phyloP scores from a whole-genome alignment of 1,140 invertebrate genomes.

The Andricus grossulariae region DNA sequence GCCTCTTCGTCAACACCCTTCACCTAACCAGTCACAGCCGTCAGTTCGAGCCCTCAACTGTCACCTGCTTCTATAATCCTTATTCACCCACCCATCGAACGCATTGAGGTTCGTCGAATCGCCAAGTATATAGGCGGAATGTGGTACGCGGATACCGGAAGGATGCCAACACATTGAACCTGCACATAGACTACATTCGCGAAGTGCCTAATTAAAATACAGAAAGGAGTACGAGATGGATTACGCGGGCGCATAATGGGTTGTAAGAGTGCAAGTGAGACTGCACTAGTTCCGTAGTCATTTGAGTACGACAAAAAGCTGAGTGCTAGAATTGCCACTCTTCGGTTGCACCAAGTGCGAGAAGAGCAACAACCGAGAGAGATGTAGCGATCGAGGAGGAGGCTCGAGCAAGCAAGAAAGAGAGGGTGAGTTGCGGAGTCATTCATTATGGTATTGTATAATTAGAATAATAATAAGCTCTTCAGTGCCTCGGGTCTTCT shows the following conservation, averaged over 20 bases:
- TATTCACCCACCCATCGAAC: conserved; percentile 72
- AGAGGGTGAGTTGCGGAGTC: conserved; percentile 59
- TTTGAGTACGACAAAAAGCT: conserved; percentile 65
- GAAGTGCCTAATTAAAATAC: conserved; percentile 76
- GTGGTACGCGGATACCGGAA: conserved; percentile 38
- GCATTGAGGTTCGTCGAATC: conserved; percentile 68
- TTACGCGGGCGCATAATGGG: conserved; percentile 60
- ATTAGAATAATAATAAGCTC: conserved; percentile 76
- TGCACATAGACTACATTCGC: conserved; percentile 58
- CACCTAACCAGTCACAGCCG: conserved; percentile 34
- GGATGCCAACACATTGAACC: conserved; percentile 10
- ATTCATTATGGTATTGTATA: conserved; percentile 74
- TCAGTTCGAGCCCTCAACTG: conserved; percentile 42
- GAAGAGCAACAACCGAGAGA: conserved; percentile 57
- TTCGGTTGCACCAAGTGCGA: conserved; percentile 69
- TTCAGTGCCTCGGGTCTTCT: conserved; percentile 64
- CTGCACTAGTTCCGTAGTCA: conserved; percentile 62
- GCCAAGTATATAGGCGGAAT: conserved; percentile 66
- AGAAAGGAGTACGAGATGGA: conserved; percentile 59
- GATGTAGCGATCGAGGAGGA: conserved; percentile 47
- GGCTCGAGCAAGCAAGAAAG: conserved; percentile 47
- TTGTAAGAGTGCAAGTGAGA: conserved; percentile 62
- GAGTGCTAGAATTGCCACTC: conserved; percentile 75
- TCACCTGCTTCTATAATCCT: conserved; percentile 72
- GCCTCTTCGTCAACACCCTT: conserved; percentile 29